Percentiles rank a stretch among this genome's conserved stretches.
Conservation (phyloP, 2,797 vertebrate genomes). For the Mormyrops attenuatus region DNA sequence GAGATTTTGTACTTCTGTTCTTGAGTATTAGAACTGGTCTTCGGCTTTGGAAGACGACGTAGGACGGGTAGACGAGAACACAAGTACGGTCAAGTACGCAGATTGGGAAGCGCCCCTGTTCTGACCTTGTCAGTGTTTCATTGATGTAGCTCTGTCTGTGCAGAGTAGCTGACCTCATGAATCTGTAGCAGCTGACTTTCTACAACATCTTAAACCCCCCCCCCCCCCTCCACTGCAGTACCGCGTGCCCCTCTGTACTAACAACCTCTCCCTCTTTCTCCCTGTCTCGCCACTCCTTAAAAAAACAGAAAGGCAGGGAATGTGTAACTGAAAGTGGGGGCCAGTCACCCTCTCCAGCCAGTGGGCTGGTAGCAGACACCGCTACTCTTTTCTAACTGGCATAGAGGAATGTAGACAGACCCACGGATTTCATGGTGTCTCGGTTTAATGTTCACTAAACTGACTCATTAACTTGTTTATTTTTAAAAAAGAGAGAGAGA, state of each 20-base stretch:
- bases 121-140: background rate
- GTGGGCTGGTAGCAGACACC: background rate
- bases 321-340: background rate
- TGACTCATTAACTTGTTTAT: slow-evolving; percentile 59
- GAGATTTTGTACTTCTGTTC: background rate
- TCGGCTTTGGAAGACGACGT: background rate
- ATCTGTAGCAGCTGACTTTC: background rate
- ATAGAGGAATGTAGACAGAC: background rate
- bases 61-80: background rate
- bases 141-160: background rate
- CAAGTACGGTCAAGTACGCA: background rate
- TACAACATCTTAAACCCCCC: background rate
- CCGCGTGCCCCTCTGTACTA: background rate
- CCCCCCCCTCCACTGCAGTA: background rate
- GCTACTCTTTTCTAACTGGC: background rate
- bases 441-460: slow-evolving; percentile 53
- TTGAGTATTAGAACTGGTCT: background rate
- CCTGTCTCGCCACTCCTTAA: background rate
- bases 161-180: background rate
- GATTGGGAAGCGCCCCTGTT: background rate
- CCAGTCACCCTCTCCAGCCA: background rate
- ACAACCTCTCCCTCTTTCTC: background rate
- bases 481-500: slow-evolving; percentile 44
- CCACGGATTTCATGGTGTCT: background rate
- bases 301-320: background rate